Base-by-base conservation (phyloP, 2,888 invertebrate genomes). In the Drosophila demipolita region DNA sequence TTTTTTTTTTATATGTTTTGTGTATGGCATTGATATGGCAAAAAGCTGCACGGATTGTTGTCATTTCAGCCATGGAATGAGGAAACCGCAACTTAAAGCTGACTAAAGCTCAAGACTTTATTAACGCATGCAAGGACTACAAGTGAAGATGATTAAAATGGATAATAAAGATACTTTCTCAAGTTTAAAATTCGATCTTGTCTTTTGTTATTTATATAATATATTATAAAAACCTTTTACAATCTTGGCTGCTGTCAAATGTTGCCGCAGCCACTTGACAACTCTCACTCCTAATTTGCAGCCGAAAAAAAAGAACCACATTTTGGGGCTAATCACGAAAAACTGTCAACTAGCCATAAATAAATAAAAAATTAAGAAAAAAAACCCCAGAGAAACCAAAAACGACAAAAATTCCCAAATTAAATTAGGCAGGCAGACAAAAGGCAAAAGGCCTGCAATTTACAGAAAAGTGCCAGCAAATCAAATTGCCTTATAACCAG, bases 271-370 rank as follows among this genome's bases (percentile, higher is more conserved):
- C 26, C 58, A 35, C 17, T 26, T 20, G 49, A 35, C 40, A 57
- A 71, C 52, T 75, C 75, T 64, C 70, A 62, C 52, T 64, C 66
- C 71, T 71, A 79, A 68, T 78, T 66, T 49, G 63, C 53, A 54
- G 54, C 50, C 65, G 40, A 58, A 48, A 59, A 52, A 40, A 53
- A 36, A 64, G 35, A 57, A 54, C 54, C 54, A 75, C 48, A 50
- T 62, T 65, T 77, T 62, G 76, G 71, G 45, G 53, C 45, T 66
- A 80, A 82, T 79, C 75, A 75, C 73, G 36, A 68, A 71, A 82
- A 80, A 75, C 82, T 76, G 82, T 73, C 89, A 87, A 89, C 84
- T 82, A 84, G 65, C 82, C 83, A 89, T 84, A 84, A 87, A 89
- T 40, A 23, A 20, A 20, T 23, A 23, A 23, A 23, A 23, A 23